Percentiles rank a stretch among this genome's conserved stretches.
Conservation (phyloP, 2,113 vertebrate genomes). For the Tragelaphus imberbis region DNA sequence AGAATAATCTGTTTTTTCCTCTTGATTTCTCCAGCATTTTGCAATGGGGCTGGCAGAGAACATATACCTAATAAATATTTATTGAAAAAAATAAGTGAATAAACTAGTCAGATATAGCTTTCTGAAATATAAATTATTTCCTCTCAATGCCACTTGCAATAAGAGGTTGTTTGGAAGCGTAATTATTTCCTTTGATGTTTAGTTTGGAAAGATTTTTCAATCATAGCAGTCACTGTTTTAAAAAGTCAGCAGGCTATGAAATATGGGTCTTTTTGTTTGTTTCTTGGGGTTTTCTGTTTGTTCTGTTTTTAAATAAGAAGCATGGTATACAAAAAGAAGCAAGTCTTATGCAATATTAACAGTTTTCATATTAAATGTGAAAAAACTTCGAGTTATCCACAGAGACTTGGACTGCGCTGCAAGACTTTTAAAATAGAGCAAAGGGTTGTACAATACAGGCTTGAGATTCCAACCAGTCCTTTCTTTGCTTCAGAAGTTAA, state of each 20-base stretch:
- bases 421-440: neutral
- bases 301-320: neutral
- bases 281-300: neutral
- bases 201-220: conserved; percentile 33
- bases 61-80: neutral
- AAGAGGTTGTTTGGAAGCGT: neutral
- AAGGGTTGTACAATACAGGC: neutral
- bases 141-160: neutral
- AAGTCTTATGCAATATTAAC: neutral
- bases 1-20: neutral
- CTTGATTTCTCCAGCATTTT: neutral
- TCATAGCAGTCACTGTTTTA: neutral
- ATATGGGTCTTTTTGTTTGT: neutral
- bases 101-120: neutral
- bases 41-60: neutral
- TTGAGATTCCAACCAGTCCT: neutral
- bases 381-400: neutral
- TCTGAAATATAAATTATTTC: neutral
- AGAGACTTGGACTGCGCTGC: neutral
- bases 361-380: neutral
- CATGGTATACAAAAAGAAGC: neutral
- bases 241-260: neutral
- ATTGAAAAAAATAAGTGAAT: neutral
- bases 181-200: conserved; percentile 12
- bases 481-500: neutral